Base-by-base conservation (phyloP, 2,888 invertebrate genomes). In the Scrobipalpa atriplicella region DNA sequence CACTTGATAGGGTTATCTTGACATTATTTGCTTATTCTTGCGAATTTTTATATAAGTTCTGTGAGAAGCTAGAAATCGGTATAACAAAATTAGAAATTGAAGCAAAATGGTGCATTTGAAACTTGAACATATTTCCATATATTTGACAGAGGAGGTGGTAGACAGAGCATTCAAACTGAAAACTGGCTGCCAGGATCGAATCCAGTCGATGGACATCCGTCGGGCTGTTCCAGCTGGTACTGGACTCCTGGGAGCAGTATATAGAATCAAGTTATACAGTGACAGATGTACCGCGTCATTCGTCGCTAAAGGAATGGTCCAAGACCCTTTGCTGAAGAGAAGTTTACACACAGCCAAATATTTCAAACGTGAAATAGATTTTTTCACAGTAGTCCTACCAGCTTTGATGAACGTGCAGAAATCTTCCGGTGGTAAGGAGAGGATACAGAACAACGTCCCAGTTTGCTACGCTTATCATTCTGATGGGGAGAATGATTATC, bases 181-280 rank as follows among this genome's bases (percentile, higher is more conserved):
- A 69, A 84, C 81, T 1, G 72, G 78, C 1, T 82, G 80, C 70
- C 69, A 80, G 21, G 84, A 84, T 43, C 69, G 62, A 43, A 69
- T 83, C 0, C 70, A 77, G 71, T 72, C 63, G 38, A 68, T 84
- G 16, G 70, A 74, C 66, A 69, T 87, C 10, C 71, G 73, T 1
- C 73, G 77, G 71, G 86, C 80, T 0, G 81, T 82, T 0, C 78
- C 82, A 0, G 78, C 78, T 0, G 87, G 86, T 0, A 83, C 85
- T 68, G 85, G 86, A 0, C 69, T 85, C 3, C 69, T 86, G 11
- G 79, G 85, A 65, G 83, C 79, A 8, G 84, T 87, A 2, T 85
- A 83, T 68, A 76, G 86, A 18, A 76, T 87, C 19, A 67, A 71
- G 10, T 79, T 80, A 0, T 73, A 65, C 9, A 83, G 84, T 1